Percentiles rank a stretch among this genome's conserved stretches.
phyloP scores from a whole-genome alignment of 2,797 vertebrate species.

The Falco peregrinus region DNA sequence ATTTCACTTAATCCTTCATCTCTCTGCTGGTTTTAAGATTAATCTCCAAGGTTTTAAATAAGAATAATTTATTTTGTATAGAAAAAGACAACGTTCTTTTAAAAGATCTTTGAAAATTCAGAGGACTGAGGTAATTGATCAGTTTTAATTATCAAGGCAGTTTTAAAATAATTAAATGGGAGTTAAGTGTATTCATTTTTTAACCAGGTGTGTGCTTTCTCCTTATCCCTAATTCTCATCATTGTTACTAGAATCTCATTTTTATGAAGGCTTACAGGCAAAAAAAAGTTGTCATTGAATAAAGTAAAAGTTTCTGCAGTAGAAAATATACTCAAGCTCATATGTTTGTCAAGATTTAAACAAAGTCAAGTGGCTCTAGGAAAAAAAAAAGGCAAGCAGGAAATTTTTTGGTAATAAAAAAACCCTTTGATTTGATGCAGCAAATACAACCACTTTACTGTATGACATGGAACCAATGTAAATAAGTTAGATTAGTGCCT shows the following conservation, averaged over 20 bases:
- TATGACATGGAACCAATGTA: background rate
- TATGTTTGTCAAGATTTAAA: background rate
- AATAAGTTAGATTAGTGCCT: background rate
- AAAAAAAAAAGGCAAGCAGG: background rate
- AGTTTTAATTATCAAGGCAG: background rate
- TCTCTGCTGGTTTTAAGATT: background rate
- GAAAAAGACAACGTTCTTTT: background rate
- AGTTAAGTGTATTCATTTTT: fast-evolving
- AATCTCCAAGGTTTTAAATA: background rate
- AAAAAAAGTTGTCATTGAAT: background rate
- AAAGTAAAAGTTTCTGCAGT: background rate
- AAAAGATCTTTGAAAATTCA: background rate
- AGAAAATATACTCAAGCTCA: background rate
- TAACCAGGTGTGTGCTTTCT: background rate
- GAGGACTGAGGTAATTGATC: background rate
- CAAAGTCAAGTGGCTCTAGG: background rate
- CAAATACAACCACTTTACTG: background rate
- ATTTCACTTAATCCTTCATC: background rate
- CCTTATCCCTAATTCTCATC: background rate
- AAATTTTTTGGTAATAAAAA: background rate
- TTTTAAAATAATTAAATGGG: background rate
- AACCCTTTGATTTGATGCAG: background rate
- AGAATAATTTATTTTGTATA: background rate
- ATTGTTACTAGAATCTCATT: background rate
- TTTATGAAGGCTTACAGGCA: too few relatives aligned